Base-by-base conservation (phyloP, 2,888 invertebrate species). In the Papilio protenor region DNA sequence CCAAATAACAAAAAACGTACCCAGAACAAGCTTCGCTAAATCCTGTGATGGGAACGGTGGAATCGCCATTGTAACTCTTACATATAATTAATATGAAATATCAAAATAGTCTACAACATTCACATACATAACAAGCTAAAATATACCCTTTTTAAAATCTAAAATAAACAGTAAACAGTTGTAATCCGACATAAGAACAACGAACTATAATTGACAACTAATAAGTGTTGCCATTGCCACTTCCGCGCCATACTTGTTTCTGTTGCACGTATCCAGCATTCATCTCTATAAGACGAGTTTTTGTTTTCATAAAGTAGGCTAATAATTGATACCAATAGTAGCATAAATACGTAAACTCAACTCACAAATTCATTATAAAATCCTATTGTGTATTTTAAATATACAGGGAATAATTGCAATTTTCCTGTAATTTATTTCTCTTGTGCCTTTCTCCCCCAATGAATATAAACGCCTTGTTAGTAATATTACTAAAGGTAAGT, bases 11-110 rank as follows among this genome's bases (percentile, higher is more conserved):
- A 79, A 79, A 40, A 79, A 83, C 90, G 86, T 88, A 94, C 94
- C 94, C 47, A 94, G 88, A 76, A 94, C 93, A 77, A 94, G 88
- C 86, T 94, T 94, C 14, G 94, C 94, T 80, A 94, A 88, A 86
- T 93, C 93, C 83, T 92, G 91, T 5, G 92, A 89, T 27, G 94
- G 93, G 86, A 94, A 94, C 52, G 91, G 91, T 84, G 94, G 92
- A 82, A 94, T 87, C 77, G 90, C 82, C 92, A 94, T 92, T 81
- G 81, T 86, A 33, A 61, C 40, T 70, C 49, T 49, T 27, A 45
- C n/a, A 59, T 73, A 59, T 16, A 14, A 21, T 16, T 52, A 61
- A 75, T 47, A 33, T 5, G 21, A 12, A 12, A 70, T 59, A 70
- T 21, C 40, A 23, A 14, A 59, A 59, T n/a, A 73, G n/a, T 45